Percentiles rank a stretch among this genome's conserved stretches.
phyloP scores from a whole-genome alignment of 1,140 invertebrate genomes.

The Lineus longissimus region DNA sequence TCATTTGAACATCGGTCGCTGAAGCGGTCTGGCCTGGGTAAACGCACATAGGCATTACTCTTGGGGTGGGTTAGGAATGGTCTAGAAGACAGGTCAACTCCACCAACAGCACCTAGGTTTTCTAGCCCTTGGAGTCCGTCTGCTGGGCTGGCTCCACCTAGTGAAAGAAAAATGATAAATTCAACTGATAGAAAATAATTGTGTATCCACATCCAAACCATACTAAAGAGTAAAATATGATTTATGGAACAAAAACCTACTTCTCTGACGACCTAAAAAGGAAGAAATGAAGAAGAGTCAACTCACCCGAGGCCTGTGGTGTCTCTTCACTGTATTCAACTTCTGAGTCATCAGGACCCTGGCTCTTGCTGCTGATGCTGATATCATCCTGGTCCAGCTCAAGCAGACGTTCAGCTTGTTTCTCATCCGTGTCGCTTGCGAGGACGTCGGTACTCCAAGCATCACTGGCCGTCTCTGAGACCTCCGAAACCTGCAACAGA shows the following conservation, averaged over 20 bases:
- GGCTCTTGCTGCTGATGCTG: slow-evolving; percentile 31
- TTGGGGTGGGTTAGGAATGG: too few relatives aligned
- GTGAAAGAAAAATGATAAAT: slow-evolving; percentile 1
- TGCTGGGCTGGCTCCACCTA: slow-evolving; percentile 23
- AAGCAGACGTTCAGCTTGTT: slow-evolving; percentile 68
- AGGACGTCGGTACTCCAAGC: slow-evolving; percentile 97
- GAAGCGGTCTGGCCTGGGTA: too few relatives aligned
- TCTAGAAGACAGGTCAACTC: neutral
- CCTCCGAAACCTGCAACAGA: slow-evolving; percentile 57
- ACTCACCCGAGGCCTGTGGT: slow-evolving; percentile 33
- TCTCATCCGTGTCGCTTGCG: slow-evolving; percentile 79
- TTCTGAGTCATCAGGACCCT: neutral
- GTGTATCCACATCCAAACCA: too few relatives aligned
- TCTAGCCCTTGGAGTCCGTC: slow-evolving; percentile 19
- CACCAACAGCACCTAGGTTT: slow-evolving; percentile 19
- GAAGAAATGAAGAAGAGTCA: too few relatives aligned
- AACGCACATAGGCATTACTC: too few relatives aligned
- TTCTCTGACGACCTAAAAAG: too few relatives aligned
- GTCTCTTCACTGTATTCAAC: slow-evolving; percentile 18
- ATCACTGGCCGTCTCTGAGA: slow-evolving; percentile 87
- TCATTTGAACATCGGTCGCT: too few relatives aligned
- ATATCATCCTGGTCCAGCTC: slow-evolving; percentile 65
- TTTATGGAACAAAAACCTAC: too few relatives aligned
- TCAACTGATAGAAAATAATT: neutral
- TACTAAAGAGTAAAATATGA: too few relatives aligned